Evolutionary conservation across 2,888 invertebrate species (phyloP).

Genomic region (Gisinianus flammeolus): DNA sequence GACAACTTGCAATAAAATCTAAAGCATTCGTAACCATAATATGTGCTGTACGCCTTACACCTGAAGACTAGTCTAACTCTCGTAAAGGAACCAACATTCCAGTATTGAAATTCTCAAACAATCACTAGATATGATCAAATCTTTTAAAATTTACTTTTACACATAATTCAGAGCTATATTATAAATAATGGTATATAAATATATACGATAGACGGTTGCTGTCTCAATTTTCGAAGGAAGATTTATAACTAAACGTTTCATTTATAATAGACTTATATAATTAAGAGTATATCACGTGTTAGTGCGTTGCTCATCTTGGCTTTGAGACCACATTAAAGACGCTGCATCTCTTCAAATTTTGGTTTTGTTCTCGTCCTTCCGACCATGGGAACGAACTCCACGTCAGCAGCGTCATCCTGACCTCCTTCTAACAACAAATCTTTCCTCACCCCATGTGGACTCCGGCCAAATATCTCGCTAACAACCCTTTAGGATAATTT

Average conservation of each 20-base stretch:
- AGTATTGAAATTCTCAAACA: too few relatives aligned
- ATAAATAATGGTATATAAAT: background rate
- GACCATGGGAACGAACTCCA: slow-evolving; percentile 54
- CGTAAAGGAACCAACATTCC: too few relatives aligned
- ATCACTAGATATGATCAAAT: too few relatives aligned
- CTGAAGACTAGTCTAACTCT: too few relatives aligned
- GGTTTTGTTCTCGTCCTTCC: slow-evolving; percentile 19
- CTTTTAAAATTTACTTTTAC: background rate
- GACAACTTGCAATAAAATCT: too few relatives aligned
- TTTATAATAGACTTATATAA: too few relatives aligned
- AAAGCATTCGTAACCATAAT: too few relatives aligned
- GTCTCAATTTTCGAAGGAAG: too few relatives aligned
- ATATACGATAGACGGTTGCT: background rate
- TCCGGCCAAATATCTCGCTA: slow-evolving; percentile 57
- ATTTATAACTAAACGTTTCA: too few relatives aligned
- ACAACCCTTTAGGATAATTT: slow-evolving; percentile 52
- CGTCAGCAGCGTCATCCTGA: slow-evolving; percentile 49
- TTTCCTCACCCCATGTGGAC: slow-evolving; percentile 49
- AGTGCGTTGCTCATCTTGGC: background rate
- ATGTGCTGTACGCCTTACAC: too few relatives aligned
- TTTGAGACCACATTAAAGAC: slow-evolving; percentile 13
- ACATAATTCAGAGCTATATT: background rate
- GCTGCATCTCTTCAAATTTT: slow-evolving; percentile 41
- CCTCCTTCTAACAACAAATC: slow-evolving; percentile 47
- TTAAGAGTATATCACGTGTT: background rate